phyloP scores from a whole-genome alignment of 2,888 invertebrate genomes.

The Drosophila pseudotalamancana region DNA sequence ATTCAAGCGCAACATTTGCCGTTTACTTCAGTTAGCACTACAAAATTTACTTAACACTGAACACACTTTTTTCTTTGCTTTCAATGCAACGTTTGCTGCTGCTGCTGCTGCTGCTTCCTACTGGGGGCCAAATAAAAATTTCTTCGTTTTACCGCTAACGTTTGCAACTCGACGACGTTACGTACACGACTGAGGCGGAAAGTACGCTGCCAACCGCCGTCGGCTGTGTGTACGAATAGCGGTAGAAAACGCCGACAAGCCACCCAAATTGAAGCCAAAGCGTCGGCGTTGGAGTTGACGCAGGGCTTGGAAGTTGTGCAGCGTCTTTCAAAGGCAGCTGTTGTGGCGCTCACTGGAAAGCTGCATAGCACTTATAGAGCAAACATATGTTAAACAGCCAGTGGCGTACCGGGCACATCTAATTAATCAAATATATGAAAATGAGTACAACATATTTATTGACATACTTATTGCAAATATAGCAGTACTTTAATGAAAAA shows the following conservation, averaged over 20 bases:
- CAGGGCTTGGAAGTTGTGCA: constrained; percentile 70
- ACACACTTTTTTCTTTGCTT: constrained; percentile 45
- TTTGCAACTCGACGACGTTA: constrained; percentile 79
- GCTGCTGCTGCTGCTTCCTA: constrained; percentile 40
- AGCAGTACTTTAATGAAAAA: not conserved
- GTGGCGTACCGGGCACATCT: constrained; percentile 3
- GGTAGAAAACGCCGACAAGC: constrained; percentile 49
- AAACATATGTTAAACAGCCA: constrained; percentile 42
- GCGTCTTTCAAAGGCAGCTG: constrained; percentile 40
- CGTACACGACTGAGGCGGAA: constrained; percentile 80
- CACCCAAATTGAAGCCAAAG: constrained; percentile 60
- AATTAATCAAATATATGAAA: not conserved
- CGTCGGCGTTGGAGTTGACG: constrained; percentile 77
- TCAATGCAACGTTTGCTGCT: constrained; percentile 45
- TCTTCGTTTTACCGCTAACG: constrained; percentile 62
- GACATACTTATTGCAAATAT: not conserved
- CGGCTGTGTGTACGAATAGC: constrained; percentile 38
- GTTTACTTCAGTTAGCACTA: constrained; percentile 40
- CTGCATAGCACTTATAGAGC: not conserved
- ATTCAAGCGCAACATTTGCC: constrained; percentile 61
- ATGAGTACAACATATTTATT: not conserved
- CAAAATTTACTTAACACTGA: constrained; percentile 45
- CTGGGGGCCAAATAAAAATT: constrained; percentile 30
- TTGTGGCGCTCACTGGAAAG: constrained; percentile 41
- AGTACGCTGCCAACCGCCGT: constrained; percentile 40